These are phyloP conservation scores for Oceanodroma leucorhoa DNA, from an alignment of 2,797 vertebrate genomes.

Conservation along the genomic window DNA sequence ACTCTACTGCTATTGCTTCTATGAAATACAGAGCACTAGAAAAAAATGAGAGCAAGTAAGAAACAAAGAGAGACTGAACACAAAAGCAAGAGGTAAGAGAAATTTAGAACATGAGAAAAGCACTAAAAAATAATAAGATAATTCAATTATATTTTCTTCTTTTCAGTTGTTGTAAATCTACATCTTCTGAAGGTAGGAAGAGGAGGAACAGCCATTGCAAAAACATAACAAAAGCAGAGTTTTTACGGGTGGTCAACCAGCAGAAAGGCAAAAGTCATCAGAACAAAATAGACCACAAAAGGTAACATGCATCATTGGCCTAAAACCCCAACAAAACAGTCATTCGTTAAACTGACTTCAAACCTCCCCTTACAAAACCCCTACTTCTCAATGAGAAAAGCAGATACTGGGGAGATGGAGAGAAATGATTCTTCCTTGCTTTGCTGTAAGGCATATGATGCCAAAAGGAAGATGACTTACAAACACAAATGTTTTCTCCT, in stretches of 20 bases:
- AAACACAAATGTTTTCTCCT: not conserved
- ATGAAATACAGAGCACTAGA: not conserved
- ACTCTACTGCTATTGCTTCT: not conserved
- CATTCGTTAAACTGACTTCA: not conserved
- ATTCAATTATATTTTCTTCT: not conserved
- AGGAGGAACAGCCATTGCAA: not conserved
- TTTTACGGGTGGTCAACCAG: not conserved
- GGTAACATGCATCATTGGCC: not conserved
- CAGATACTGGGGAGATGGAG: not conserved
- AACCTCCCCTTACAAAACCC: not conserved
- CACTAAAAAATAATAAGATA: not conserved
- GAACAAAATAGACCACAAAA: constrained; percentile 41
- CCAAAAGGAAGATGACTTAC: not conserved
- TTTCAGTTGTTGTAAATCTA: not conserved
- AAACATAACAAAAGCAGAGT: not conserved
- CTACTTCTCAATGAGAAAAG: not conserved
- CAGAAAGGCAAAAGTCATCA: constrained; percentile 1
- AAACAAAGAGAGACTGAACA: not conserved
- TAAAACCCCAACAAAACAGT: not conserved
- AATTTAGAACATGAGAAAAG: constrained; percentile 3
- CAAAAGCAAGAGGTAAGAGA: not conserved
- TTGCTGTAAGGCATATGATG: not conserved
- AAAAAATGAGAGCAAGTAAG: not conserved
- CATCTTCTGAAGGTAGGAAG: not conserved
- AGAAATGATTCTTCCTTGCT: not conserved